These are phyloP conservation scores for Thunnus albacares DNA, from an alignment of 2,797 vertebrate genomes.

Conservation along the genomic window DNA sequence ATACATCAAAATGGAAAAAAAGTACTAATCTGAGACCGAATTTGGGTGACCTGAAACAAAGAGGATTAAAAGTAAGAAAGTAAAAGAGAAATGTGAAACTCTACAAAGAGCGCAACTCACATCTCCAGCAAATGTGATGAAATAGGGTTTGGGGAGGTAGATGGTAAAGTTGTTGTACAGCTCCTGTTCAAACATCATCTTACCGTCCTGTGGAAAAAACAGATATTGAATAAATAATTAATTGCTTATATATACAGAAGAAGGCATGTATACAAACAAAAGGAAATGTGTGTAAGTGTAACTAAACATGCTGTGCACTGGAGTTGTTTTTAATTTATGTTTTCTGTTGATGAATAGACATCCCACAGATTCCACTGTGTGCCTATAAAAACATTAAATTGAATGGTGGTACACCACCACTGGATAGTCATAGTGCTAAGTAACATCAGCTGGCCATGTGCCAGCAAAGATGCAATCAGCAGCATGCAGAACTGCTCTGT, in stretches of 20 bases:
- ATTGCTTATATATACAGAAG: too few relatives aligned
- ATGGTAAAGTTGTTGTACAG: slow-evolving; percentile 93
- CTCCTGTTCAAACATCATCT: slow-evolving; percentile 94
- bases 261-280: not conserved
- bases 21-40: not conserved
- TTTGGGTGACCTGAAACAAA: not conserved
- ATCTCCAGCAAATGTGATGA: slow-evolving; percentile 96
- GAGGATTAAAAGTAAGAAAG: slow-evolving; percentile 1
- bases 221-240: not conserved
- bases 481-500: too few relatives aligned
- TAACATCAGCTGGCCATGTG: not conserved
- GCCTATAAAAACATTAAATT: not conserved
- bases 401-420: not conserved
- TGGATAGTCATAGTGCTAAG: not conserved
- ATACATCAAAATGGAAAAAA: not conserved
- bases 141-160: slow-evolving; percentile 90
- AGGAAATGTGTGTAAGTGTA: not conserved
- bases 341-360: too few relatives aligned
- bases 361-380: not conserved
- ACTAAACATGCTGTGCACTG: not conserved
- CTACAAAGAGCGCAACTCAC: slow-evolving; percentile 86
- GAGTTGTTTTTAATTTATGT: not conserved
- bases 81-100: not conserved
- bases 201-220: slow-evolving; percentile 89
- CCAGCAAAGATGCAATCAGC: not conserved